phyloP scores from a whole-genome alignment of 2,888 invertebrate genomes.

The Neoaliturus tenellus region DNA sequence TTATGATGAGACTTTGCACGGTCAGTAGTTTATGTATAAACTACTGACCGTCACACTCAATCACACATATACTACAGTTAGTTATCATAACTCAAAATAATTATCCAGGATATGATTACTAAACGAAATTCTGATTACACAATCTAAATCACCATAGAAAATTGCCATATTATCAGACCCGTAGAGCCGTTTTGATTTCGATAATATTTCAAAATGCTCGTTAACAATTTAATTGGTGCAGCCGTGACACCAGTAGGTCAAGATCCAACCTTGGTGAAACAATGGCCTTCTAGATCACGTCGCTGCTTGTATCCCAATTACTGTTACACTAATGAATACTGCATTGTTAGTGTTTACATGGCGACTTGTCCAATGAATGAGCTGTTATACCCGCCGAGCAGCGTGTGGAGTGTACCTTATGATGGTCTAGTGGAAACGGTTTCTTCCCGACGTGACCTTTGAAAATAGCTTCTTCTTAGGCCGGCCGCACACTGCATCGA shows the following conservation, averaged over 20 bases:
- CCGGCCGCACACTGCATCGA: too few species aligned
- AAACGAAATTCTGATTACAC: not conserved
- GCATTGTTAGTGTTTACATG: conserved; percentile 3
- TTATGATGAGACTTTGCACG: too few species aligned
- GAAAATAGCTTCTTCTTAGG: too few species aligned
- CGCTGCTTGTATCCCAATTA: not conserved
- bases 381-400: not conserved
- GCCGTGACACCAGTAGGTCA: conserved; percentile 2
- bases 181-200: conserved; percentile 16
- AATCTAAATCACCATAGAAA: not conserved
- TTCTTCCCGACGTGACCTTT: not conserved
- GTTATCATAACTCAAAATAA: too few species aligned
- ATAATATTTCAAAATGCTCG: conserved; percentile 29
- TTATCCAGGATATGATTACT: too few species aligned
- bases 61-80: too few species aligned
- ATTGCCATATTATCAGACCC: not conserved
- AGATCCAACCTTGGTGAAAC: conserved; percentile 25
- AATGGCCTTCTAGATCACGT: conserved; percentile 37
- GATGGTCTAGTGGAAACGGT: not conserved
- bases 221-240: not conserved
- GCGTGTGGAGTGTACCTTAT: not conserved
- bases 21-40: too few species aligned
- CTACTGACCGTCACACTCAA: too few species aligned
- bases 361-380: not conserved
- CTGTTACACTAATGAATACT: conserved; percentile 14